Conservation (phyloP, 2,888 invertebrate species). For the Chrysodeixis includens region DNA sequence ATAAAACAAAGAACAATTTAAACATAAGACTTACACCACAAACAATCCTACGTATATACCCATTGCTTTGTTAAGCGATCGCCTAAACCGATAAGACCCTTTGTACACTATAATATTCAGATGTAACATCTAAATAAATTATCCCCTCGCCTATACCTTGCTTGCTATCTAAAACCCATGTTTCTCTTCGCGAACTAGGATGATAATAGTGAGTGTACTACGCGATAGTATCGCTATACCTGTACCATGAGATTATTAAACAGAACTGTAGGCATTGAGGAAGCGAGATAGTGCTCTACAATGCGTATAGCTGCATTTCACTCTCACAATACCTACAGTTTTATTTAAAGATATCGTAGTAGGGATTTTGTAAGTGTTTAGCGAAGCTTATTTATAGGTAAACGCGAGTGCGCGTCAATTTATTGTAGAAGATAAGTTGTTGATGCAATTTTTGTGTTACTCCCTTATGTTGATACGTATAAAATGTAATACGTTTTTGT, state of each 20-base stretch:
- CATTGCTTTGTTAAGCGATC: constrained; percentile 19
- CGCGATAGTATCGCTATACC: constrained; percentile 62
- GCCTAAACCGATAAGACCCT: constrained; percentile 17
- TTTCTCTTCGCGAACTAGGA: constrained; percentile 39
- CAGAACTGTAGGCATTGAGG: too few relatives aligned
- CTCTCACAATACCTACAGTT: too few relatives aligned
- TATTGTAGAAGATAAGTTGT: constrained; percentile 66
- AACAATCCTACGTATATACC: not conserved
- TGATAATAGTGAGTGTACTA: constrained; percentile 60
- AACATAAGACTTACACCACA: not conserved
- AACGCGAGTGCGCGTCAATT: constrained; percentile 51
- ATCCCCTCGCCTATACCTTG: constrained; percentile 35
- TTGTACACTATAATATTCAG: constrained; percentile 10
- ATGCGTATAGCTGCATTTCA: too few relatives aligned
- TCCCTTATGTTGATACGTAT: not conserved
- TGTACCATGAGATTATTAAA: too few relatives aligned
- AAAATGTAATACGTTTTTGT: not conserved
- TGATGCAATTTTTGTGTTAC: constrained; percentile 26
- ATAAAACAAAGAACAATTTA: not conserved
- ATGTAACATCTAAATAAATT: constrained; percentile 23
- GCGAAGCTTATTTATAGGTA: constrained; percentile 63
- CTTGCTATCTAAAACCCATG: constrained; percentile 54
- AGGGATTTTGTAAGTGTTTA: constrained; percentile 69
- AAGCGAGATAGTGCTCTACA: too few relatives aligned
- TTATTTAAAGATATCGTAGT: too few relatives aligned